phyloP scores from a whole-genome alignment of 2,888 invertebrate species.

The Cremastinae sp. region DNA sequence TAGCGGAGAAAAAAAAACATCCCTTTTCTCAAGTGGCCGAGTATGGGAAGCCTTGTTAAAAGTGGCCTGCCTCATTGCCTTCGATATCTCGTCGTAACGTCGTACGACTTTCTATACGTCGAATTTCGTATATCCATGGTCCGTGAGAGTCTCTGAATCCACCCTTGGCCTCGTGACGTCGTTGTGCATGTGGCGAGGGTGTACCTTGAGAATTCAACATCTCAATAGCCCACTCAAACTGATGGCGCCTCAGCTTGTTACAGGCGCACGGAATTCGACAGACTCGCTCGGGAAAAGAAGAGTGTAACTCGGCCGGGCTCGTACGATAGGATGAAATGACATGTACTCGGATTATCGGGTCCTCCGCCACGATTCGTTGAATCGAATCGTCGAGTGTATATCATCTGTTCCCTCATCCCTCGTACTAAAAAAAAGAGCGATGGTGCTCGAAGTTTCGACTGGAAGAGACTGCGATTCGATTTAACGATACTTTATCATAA shows the following conservation, averaged over 20 bases:
- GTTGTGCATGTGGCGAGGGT: conserved; percentile 60
- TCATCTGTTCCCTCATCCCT: conserved; percentile 46
- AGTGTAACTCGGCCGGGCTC: conserved; percentile 8
- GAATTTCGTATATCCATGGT: background rate
- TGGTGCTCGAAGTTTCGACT: conserved; percentile 57
- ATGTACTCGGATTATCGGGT: conserved; percentile 40
- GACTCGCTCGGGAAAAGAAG: conserved; percentile 22
- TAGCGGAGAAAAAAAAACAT: conserved; percentile 37
- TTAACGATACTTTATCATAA: too few relatives aligned
- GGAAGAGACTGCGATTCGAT: conserved; percentile 3
- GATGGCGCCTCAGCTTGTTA: conserved; percentile 68
- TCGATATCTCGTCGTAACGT: conserved; percentile 74
- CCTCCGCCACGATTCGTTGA: conserved; percentile 42
- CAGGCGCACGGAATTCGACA: conserved; percentile 58
- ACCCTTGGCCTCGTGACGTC: conserved; percentile 62
- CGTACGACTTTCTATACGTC: conserved; percentile 42
- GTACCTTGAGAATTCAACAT: conserved; percentile 73
- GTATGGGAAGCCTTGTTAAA: conserved; percentile 78
- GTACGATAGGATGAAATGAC: conserved; percentile 21
- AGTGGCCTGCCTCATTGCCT: conserved; percentile 80
- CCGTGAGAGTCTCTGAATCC: conserved; percentile 63
- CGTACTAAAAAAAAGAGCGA: conserved; percentile 55
- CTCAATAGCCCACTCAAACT: conserved; percentile 76
- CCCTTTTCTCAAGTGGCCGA: conserved; percentile 56
- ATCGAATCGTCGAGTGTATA: conserved; percentile 57